Percentiles rank a stretch among this genome's conserved stretches.
phyloP scores from a whole-genome alignment of 2,797 vertebrate species.

The Columba guinea region DNA sequence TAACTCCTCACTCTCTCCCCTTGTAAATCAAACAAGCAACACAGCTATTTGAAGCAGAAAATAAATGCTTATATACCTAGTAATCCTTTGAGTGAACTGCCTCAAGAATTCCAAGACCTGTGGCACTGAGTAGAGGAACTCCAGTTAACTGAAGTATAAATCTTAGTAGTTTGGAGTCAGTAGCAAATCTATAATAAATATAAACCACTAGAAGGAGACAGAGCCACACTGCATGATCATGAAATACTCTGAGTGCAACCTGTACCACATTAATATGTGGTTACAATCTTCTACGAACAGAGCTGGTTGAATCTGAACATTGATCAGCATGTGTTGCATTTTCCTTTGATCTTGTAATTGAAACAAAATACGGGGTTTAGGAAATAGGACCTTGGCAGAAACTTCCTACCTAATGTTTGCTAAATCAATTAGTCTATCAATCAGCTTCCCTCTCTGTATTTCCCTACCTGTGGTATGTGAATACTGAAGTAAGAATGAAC shows the following conservation, averaged over 20 bases:
- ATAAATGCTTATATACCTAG: neutral
- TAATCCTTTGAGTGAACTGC: neutral
- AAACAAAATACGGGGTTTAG: slow-evolving; percentile 22
- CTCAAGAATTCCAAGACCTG: neutral
- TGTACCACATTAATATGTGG: neutral
- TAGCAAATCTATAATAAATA: neutral
- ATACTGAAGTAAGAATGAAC: neutral
- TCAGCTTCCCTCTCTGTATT: neutral
- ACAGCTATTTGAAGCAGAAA: neutral
- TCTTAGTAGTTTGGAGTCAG: neutral
- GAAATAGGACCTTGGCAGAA: neutral
- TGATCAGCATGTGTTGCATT: neutral
- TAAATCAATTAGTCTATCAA: slow-evolving; percentile 3
- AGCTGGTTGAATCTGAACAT: neutral
- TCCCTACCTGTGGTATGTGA: neutral
- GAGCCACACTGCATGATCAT: neutral
- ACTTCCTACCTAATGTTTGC: neutral
- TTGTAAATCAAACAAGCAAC: neutral
- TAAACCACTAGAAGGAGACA: slow-evolving; percentile 47
- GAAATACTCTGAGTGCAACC: neutral
- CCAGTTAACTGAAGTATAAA: neutral
- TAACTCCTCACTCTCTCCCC: neutral
- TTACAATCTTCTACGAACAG: neutral
- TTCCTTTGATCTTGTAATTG: slow-evolving; percentile 29
- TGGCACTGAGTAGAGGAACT: neutral